Conservation (phyloP, 1,140 invertebrate species). For the Caenorhabditis remanei region DNA sequence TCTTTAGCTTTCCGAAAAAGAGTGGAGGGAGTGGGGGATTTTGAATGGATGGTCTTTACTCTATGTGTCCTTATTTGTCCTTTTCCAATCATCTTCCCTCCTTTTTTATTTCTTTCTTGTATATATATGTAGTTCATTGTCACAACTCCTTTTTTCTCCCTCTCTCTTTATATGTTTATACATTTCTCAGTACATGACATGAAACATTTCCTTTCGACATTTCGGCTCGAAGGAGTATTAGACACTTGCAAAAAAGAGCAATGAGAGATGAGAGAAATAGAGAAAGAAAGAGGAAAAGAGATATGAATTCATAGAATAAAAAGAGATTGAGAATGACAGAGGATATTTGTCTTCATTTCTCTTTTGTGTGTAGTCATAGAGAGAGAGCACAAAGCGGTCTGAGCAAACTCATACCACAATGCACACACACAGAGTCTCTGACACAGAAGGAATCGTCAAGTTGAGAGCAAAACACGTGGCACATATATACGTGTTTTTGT, state of each 20-base stretch:
- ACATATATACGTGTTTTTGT: background rate
- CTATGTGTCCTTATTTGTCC: conserved; percentile 35
- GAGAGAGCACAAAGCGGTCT: conserved; percentile 25
- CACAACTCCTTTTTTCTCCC: background rate
- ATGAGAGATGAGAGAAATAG: background rate
- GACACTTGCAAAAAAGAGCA: no score
- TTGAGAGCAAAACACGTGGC: conserved; percentile 14
- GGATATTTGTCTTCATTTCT: conserved; percentile 52
- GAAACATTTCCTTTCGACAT: conserved; percentile 38
- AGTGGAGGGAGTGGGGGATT: background rate
- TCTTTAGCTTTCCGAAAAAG: background rate
- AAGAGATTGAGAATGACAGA: background rate
- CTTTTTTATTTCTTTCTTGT: background rate
- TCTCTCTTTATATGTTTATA: conserved; percentile 25
- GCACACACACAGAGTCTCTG: background rate
- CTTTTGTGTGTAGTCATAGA: background rate
- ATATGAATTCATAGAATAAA: background rate
- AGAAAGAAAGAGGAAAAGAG: conserved; percentile 39
- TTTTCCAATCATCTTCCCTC: conserved; percentile 16
- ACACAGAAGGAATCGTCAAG: background rate
- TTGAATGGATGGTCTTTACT: conserved; percentile 36
- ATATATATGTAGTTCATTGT: background rate
- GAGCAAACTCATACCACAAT: conserved; percentile 50
- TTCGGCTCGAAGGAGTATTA: background rate
- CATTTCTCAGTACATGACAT: conserved; percentile 25